Evolutionary conservation across 2,797 vertebrate genomes (phyloP).

Genomic region (Chelon auratus): DNA sequence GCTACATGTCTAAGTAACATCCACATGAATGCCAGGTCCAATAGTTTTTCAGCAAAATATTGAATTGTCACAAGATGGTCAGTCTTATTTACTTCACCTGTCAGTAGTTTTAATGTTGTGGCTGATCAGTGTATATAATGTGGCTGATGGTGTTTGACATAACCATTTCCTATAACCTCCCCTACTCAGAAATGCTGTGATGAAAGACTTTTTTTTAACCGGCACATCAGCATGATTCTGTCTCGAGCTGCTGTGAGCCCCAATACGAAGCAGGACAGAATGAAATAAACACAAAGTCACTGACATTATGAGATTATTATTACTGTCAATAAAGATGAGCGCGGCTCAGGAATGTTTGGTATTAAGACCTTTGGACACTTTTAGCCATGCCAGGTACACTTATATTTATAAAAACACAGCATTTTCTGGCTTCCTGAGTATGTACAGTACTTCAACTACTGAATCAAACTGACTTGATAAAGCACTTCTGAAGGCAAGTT

Average conservation of each 20-base stretch:
- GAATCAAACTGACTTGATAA: constrained; percentile 24
- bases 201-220: constrained; percentile 35
- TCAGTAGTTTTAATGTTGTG: too few relatives aligned
- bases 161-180: constrained; percentile 13
- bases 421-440: not conserved
- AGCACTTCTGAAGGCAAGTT: constrained; percentile 17
- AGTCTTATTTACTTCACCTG: too few relatives aligned
- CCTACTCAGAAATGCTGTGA: constrained; percentile 23
- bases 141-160: constrained; percentile 18
- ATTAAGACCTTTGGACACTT: constrained; percentile 11
- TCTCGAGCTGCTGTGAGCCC: not conserved
- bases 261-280: constrained; percentile 21
- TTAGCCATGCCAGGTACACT: not conserved
- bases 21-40: too few relatives aligned
- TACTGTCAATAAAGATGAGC: constrained; percentile 15
- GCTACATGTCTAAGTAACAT: too few relatives aligned
- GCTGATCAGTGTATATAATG: not conserved
- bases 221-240: constrained; percentile 28
- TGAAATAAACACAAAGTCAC: constrained; percentile 2
- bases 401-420: not conserved
- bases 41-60: too few relatives aligned
- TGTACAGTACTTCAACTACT: constrained; percentile 4
- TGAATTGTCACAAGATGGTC: too few relatives aligned
- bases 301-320: constrained; percentile 15
- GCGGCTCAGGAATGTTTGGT: not conserved